Conservation (phyloP, 2,113 vertebrate species). For the Centrocercus urophasianus region DNA sequence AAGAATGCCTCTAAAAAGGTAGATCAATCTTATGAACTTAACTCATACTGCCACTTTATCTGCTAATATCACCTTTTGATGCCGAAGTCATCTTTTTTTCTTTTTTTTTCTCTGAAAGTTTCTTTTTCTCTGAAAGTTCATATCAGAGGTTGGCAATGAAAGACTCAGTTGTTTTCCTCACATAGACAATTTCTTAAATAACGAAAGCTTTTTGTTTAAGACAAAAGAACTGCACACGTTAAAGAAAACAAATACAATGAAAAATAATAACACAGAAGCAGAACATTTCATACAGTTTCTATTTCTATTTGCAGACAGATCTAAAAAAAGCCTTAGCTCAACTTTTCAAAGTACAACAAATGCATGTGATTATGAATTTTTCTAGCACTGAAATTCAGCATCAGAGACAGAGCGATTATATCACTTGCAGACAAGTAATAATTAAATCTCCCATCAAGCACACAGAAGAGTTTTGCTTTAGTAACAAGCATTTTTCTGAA, state of each 20-base stretch:
- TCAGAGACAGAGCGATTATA: background rate
- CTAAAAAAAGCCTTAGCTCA: background rate
- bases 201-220: background rate
- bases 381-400: background rate
- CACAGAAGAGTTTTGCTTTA: background rate
- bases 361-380: background rate
- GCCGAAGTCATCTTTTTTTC: background rate
- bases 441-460: background rate
- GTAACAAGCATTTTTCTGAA: background rate
- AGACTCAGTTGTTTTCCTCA: background rate
- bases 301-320: background rate
- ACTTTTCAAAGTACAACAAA: background rate
- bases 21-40: conserved; percentile 9
- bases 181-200: background rate
- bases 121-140: background rate
- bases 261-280: background rate
- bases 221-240: background rate
- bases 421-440: background rate
- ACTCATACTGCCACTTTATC: background rate
- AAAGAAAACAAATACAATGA: background rate
- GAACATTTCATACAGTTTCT: background rate
- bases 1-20: background rate
- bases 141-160: background rate
- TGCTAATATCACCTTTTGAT: background rate
- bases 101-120: background rate